These are phyloP conservation scores for Hiodon alosoides DNA, from an alignment of 2,113 vertebrate genomes.

Conservation along the genomic window DNA sequence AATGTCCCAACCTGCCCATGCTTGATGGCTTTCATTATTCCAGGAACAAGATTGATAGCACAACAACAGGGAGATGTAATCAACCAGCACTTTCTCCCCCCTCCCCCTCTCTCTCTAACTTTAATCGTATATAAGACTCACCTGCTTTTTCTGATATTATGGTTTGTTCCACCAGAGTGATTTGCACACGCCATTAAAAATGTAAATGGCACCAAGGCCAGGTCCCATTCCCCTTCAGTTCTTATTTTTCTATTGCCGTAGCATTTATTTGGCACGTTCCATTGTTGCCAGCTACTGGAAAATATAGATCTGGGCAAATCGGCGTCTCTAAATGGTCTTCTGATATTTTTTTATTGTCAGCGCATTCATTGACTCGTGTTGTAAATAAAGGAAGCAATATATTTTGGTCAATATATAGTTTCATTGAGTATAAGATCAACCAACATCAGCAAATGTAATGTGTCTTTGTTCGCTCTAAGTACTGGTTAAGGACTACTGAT, in stretches of 20 bases:
- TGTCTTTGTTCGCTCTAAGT: neutral
- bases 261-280: neutral
- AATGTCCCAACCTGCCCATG: constrained; percentile 55
- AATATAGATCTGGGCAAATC: neutral
- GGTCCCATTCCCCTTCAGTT: neutral
- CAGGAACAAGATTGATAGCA: constrained; percentile 61
- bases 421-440: neutral
- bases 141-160: neutral
- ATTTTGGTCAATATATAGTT: neutral
- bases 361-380: neutral
- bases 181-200: too few species aligned
- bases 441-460: neutral
- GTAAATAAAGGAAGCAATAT: constrained; percentile 1
- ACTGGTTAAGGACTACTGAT: neutral
- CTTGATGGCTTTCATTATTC: constrained; percentile 62
- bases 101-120: constrained; percentile 1
- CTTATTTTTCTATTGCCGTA: neutral
- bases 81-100: constrained; percentile 46
- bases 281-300: neutral
- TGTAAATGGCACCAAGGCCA: neutral
- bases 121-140: neutral
- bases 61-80: constrained; percentile 66
- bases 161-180: too few species aligned
- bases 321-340: neutral
- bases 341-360: neutral